phyloP scores from a whole-genome alignment of 1,140 invertebrate genomes.

The Lasaia peninsularis region DNA sequence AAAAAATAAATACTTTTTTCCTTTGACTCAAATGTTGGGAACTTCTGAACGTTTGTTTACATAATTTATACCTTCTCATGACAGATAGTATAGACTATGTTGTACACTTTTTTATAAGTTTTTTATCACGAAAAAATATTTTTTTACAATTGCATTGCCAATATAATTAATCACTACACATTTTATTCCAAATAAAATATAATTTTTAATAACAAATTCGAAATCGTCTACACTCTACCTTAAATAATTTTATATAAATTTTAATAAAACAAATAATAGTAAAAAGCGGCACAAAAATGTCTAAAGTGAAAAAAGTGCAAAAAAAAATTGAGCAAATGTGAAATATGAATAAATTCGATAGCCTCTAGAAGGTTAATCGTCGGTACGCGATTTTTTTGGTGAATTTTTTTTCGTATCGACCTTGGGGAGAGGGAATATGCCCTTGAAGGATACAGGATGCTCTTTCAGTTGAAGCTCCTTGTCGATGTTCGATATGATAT shows the following conservation, averaged over 20 bases:
- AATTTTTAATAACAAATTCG: too few species aligned
- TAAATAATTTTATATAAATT: background rate
- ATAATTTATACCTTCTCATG: too few species aligned
- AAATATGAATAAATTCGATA: background rate
- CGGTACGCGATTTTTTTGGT: constrained; percentile 50
- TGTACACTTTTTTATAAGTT: too few species aligned
- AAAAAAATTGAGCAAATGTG: constrained; percentile 20
- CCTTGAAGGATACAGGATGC: constrained; percentile 43
- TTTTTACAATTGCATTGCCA: too few species aligned
- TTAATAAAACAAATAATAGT: background rate
- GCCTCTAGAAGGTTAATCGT: constrained; percentile 17
- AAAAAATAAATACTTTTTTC: too few species aligned
- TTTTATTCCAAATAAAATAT: too few species aligned
- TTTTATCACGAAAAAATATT: too few species aligned
- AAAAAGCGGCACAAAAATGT: constrained; percentile 11
- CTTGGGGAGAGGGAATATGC: constrained; percentile 36
- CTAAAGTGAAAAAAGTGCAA: constrained; percentile 13
- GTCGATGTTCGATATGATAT: constrained; percentile 38
- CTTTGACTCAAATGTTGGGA: too few species aligned
- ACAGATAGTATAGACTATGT: too few species aligned
- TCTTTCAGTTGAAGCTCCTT: constrained; percentile 64
- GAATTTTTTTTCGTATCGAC: constrained; percentile 42
- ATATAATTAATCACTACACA: too few species aligned
- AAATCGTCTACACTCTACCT: too few species aligned
- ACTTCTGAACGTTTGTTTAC: too few species aligned